Conservation (phyloP, 1,140 invertebrate species). For the Lordiphosa mommai region DNA sequence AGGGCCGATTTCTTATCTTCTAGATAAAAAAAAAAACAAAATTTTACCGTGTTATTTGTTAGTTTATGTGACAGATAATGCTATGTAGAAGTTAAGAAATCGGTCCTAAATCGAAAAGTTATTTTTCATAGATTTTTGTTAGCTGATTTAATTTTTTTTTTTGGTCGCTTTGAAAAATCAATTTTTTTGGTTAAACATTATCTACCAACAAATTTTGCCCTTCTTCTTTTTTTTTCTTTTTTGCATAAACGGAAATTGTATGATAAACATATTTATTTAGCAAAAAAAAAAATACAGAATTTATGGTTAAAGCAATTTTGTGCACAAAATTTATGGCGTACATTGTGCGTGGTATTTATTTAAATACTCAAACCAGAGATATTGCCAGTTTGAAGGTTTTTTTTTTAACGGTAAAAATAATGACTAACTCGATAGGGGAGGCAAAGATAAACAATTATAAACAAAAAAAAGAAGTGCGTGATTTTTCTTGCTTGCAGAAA, state of each 20-base stretch:
- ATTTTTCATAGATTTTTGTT: no score
- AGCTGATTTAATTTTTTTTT: no score
- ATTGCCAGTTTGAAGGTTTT: conserved; percentile 23
- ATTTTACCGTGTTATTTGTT: no score
- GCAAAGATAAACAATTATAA: conserved; percentile 42
- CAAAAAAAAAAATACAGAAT: background rate
- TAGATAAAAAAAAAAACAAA: no score
- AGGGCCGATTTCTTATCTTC: no score
- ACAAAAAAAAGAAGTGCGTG: conserved; percentile 6
- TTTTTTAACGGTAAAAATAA: conserved; percentile 32
- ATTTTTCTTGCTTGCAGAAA: conserved; percentile 12
- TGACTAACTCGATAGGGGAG: conserved; percentile 38
- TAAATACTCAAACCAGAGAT: conserved; percentile 19
- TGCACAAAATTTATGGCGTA: conserved; percentile 31
- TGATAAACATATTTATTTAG: conserved; percentile 9
- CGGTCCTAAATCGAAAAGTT: no score
- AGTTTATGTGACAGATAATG: no score
- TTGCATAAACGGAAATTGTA: background rate
- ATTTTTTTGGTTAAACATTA: no score
- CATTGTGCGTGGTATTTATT: conserved; percentile 44
- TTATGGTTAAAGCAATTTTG: conserved; percentile 23
- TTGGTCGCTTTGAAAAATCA: no score
- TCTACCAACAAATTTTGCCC: no score
- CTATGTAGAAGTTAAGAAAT: no score
- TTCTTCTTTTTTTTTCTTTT: no score